These are phyloP conservation scores for Seira ritae DNA, from an alignment of 2,888 invertebrate species.

Conservation along the genomic window DNA sequence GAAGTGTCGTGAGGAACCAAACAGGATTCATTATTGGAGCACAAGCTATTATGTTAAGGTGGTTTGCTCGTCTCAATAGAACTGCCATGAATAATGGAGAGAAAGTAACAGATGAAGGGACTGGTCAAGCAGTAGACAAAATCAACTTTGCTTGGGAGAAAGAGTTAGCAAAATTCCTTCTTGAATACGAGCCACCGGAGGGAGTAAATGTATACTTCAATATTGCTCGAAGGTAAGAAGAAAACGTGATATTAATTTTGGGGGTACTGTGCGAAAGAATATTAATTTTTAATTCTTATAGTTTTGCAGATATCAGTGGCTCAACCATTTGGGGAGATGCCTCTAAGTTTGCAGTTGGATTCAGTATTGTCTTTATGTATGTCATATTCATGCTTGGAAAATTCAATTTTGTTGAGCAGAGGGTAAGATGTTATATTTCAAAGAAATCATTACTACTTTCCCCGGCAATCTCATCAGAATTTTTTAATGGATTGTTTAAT, in stretches of 20 bases:
- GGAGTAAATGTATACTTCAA: slow-evolving; percentile 79
- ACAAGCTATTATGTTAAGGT: slow-evolving; percentile 80
- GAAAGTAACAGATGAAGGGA: slow-evolving; percentile 84
- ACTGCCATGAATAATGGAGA: slow-evolving; percentile 81
- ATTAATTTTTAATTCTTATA: slow-evolving; percentile 73
- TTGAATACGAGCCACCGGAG: slow-evolving; percentile 45
- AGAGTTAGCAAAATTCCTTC: slow-evolving; percentile 56
- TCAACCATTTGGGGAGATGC: slow-evolving; percentile 85
- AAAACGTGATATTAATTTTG: background rate
- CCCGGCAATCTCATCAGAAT: too few species aligned
- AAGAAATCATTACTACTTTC: too few species aligned
- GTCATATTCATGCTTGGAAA: slow-evolving; percentile 85
- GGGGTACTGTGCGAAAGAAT: too few species aligned
- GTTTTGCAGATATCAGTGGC: slow-evolving; percentile 86
- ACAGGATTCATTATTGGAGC: slow-evolving; percentile 82
- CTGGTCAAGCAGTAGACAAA: slow-evolving; percentile 83
- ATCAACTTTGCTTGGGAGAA: slow-evolving; percentile 68
- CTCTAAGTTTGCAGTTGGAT: slow-evolving; percentile 82
- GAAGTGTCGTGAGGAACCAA: slow-evolving; percentile 79
- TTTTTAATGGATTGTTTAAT: slow-evolving; percentile 20
- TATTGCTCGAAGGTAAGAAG: slow-evolving; percentile 80
- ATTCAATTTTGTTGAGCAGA: slow-evolving; percentile 85
- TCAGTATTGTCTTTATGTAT: slow-evolving; percentile 84
- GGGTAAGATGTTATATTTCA: slow-evolving; percentile 77
- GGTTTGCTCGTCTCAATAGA: slow-evolving; percentile 80